Base-by-base conservation (phyloP, 2,888 invertebrate genomes). In the Eupelmus urozonus region DNA sequence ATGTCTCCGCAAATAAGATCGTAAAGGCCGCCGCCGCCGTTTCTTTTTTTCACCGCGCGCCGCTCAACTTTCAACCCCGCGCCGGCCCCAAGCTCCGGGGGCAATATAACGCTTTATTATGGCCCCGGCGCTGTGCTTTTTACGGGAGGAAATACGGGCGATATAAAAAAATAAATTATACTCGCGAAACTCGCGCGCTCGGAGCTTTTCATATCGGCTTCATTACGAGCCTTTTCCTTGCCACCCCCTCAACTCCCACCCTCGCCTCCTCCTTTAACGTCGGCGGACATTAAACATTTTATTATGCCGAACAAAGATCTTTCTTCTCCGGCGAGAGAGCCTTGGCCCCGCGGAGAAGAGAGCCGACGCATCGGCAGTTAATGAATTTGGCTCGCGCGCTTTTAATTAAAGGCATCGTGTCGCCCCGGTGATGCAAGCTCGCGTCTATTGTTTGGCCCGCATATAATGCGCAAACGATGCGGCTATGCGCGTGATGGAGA, bases 1-100 rank as follows among this genome's bases (percentile, higher is more conserved):
- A 88, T 86, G 87, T 88, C 88, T 88, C 89, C 88, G 87, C 89
- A 88, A 88, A 88, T 88, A 88, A 88, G 88, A 88, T 86, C 86
- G 85, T 88, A 88, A 88, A 88, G 85, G 84, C 85, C 84, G 69
- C 49, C 65, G 84, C 83, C 86, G 86, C 88, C 53, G 88, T 89
- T 89, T 88, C 88, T 89, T 88, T 88, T 89, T 57, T 55, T 42
- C 18, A 23, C 7, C n/a, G n/a, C n/a, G 0, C 59, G 20, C 45
- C 16, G 2, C 16, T 45, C 45, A 45, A 7, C 45, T 45, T 45
- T 45, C 45, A 45, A 45, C 45, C 16, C 16, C 2, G 9, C 34
- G n/a, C n/a, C n/a, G n/a, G n/a, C n/a, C n/a, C n/a, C n/a, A n/a
- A 85, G 84, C 59, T 60, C 34, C 59, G 67, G 83, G 83, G 83